phyloP scores from a whole-genome alignment of 2,797 vertebrate genomes.

The Saxicola maurus region DNA sequence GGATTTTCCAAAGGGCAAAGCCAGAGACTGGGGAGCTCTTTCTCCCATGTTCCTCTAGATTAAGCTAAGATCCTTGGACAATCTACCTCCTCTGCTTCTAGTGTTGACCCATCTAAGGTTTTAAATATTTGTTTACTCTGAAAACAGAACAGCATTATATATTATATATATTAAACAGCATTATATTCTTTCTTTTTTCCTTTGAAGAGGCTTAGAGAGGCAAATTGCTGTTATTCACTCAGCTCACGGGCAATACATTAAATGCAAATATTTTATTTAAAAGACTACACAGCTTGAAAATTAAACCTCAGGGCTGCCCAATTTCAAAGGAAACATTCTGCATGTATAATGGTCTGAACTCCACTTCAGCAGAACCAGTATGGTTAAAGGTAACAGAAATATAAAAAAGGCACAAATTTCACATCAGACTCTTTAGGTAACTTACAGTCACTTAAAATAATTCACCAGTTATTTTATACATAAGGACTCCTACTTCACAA shows the following conservation, averaged over 20 bases:
- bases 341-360: accelerated
- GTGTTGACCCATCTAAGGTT: not conserved
- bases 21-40: not conserved
- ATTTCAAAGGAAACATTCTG: not conserved
- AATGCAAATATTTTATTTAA: not conserved
- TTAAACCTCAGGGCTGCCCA: not conserved
- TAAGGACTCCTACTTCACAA: not conserved
- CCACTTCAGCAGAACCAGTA: not conserved
- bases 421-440: not conserved
- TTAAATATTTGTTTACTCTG: not conserved
- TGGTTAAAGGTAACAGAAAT: not conserved
- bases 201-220: not conserved
- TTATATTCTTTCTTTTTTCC: not conserved
- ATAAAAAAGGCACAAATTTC: not conserved
- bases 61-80: not conserved
- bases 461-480: not conserved
- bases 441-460: not conserved
- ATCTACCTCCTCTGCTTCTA: not conserved
- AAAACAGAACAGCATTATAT: not conserved
- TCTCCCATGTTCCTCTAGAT: not conserved
- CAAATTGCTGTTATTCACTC: not conserved
- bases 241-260: not conserved
- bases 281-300: not conserved
- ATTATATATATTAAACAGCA: not conserved
- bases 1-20: not conserved